A percentile compares a stretch with the other conserved stretches of the same genome.
These are phyloP conservation scores for Andrena haemorrhoa DNA, from an alignment of 2,888 invertebrate genomes.

Conservation along the genomic window DNA sequence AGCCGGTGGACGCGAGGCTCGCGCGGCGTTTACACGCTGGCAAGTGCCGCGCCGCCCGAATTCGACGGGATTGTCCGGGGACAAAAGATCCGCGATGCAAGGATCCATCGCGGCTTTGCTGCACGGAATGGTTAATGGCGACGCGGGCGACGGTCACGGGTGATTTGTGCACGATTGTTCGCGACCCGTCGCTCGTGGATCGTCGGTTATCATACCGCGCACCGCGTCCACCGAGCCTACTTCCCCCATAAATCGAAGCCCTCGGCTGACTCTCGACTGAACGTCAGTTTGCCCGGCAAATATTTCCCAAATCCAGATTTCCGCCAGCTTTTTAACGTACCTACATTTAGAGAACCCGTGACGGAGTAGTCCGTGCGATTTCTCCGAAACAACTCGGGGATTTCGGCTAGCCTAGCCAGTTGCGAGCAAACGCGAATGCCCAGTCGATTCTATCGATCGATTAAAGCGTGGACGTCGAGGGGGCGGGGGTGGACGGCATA, in stretches of 20 bases:
- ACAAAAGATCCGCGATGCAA: slow-evolving; percentile 63
- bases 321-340: neutral
- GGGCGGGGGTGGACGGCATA: neutral
- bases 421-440: neutral
- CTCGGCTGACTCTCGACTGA: neutral
- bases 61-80: slow-evolving; percentile 47
- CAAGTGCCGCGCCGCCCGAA: slow-evolving; percentile 27
- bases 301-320: slow-evolving; percentile 20
- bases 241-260: slow-evolving; percentile 29
- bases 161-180: slow-evolving; percentile 77
- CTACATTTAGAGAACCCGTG: neutral
- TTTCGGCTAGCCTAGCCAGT: neutral
- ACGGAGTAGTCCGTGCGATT: too few species aligned
- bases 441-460: slow-evolving; percentile 48
- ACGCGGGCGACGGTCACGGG: slow-evolving; percentile 64
- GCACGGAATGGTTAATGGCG: slow-evolving; percentile 66
- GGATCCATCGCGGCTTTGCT: slow-evolving; percentile 53
- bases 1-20: slow-evolving; percentile 22
- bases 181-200: slow-evolving; percentile 54
- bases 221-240: neutral
- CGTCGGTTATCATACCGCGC: slow-evolving; percentile 24
- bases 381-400: slow-evolving; percentile 2
- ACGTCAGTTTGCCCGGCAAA: slow-evolving; percentile 39
- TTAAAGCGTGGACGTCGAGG: slow-evolving; percentile 20
- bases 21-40: slow-evolving; percentile 39